Conservation (phyloP, 2,797 vertebrate species). For the Gymnopithys bicolor region DNA sequence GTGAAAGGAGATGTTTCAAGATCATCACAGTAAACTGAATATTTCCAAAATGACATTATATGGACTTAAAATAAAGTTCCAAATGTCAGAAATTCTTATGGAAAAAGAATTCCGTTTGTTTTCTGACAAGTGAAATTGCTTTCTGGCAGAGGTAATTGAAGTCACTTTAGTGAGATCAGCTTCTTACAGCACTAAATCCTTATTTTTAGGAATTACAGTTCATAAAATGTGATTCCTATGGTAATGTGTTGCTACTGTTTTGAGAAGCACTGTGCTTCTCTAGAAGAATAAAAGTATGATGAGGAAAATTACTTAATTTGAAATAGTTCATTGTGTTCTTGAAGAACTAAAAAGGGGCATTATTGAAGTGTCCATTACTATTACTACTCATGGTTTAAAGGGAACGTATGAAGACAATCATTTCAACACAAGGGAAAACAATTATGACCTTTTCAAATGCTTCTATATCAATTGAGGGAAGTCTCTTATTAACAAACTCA, state of each 20-base stretch:
- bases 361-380: not conserved
- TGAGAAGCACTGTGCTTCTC: not conserved
- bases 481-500: not conserved
- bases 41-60: not conserved
- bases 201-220: not conserved
- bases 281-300: not conserved
- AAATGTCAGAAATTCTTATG: not conserved
- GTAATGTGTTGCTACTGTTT: not conserved
- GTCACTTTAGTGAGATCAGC: not conserved
- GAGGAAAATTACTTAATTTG: not conserved
- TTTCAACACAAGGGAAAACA: not conserved
- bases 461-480: not conserved
- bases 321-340: not conserved
- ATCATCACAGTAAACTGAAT: not conserved
- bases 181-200: not conserved
- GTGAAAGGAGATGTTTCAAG: not conserved
- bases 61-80: not conserved
- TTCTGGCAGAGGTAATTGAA: not conserved
- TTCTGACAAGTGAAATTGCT: not conserved
- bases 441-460: not conserved
- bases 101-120: not conserved
- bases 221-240: not conserved
- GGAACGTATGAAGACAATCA: not conserved
- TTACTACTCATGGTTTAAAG: not conserved
- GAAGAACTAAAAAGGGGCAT: not conserved